Percentiles rank a stretch among this genome's conserved stretches.
Evolutionary conservation across 2,888 invertebrate genomes (phyloP).

Genomic region (Leptarthrus brevirostris): DNA sequence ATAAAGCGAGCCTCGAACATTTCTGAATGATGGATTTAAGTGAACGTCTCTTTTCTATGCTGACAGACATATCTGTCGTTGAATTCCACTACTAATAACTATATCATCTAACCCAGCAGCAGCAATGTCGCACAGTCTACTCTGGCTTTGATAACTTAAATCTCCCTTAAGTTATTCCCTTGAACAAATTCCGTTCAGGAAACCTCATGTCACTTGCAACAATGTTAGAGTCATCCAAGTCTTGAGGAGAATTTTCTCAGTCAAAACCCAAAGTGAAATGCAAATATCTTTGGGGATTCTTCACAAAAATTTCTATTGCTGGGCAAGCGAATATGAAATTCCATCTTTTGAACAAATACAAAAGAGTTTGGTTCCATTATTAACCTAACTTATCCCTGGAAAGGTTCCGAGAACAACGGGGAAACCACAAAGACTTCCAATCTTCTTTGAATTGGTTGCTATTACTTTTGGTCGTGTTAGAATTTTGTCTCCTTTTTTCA

Average conservation of each 20-base stretch:
- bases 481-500: constrained; percentile 3
- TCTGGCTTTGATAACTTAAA: constrained; percentile 2
- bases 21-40: not conserved
- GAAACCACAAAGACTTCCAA: not conserved
- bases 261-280: not conserved
- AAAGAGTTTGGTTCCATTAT: constrained; percentile 23
- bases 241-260: not conserved
- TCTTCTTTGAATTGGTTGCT: not conserved
- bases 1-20: not conserved
- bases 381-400: constrained; percentile 4
- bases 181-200: not conserved
- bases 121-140: not conserved
- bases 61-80: not conserved
- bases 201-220: constrained; percentile 6
- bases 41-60: not conserved
- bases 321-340: constrained; percentile 30
- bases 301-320: constrained; percentile 22
- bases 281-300: constrained; percentile 22
- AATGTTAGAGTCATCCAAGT: not conserved
- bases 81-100: not conserved
- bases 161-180: not conserved
- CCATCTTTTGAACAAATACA: constrained; percentile 11
- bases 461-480: constrained; percentile 2
- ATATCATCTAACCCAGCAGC: not conserved
- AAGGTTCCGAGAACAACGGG: not conserved